Evolutionary conservation across 2,113 vertebrate species (phyloP).

Genomic region (Thinocorus orbignyianus): DNA sequence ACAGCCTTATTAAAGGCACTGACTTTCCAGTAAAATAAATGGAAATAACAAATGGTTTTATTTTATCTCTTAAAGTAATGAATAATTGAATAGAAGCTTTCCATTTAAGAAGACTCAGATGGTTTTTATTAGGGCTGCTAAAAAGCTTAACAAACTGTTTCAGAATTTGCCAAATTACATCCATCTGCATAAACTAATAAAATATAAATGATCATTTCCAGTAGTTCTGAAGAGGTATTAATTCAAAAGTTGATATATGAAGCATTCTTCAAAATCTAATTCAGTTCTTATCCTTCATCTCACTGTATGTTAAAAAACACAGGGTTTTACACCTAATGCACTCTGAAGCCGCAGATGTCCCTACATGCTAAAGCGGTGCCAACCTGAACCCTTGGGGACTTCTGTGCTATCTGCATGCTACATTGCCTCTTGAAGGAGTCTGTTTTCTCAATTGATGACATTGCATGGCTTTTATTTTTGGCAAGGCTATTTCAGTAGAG

Average conservation of each 20-base stretch:
- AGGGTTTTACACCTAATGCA: background rate
- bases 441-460: conserved; percentile 37
- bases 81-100: conserved; percentile 59
- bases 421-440: conserved; percentile 8
- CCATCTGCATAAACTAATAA: conserved; percentile 71
- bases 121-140: conserved; percentile 48
- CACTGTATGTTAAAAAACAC: background rate
- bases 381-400: background rate
- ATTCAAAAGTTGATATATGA: background rate
- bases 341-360: background rate
- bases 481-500: background rate
- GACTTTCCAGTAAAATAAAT: conserved; percentile 10
- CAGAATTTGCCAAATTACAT: conserved; percentile 68
- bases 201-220: conserved; percentile 52
- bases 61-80: conserved; percentile 60
- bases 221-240: conserved; percentile 38
- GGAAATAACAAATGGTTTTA: conserved; percentile 56
- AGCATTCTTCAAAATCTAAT: background rate
- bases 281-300: background rate
- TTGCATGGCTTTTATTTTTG: conserved; percentile 33
- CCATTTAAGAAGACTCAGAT: conserved; percentile 64
- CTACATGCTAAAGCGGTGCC: background rate
- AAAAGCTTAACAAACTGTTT: conserved; percentile 64
- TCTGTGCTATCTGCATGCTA: background rate
- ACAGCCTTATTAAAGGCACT: too few species aligned